Evolutionary conservation across 35 echinoderm and acorn worm genomes (phyloP), one percentile per base, ranked within the genome.

Genomic region (Strongylocentrotus purpuratus): DNA sequence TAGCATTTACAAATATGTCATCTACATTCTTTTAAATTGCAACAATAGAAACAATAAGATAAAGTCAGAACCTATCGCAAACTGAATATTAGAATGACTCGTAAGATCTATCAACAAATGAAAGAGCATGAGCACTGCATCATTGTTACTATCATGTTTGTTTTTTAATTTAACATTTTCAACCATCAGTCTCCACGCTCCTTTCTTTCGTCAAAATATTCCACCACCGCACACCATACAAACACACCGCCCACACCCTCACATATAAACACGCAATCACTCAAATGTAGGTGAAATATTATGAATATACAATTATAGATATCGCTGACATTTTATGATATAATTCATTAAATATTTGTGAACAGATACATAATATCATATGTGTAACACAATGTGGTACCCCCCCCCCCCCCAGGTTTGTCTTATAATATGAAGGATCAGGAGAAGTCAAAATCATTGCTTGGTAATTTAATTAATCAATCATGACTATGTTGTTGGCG

Each of bases 401-500:
- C n/a, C 48, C 7, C 48, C n/a, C n/a, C n/a, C 47, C 4, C 47
- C 47, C 47, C 48, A 50, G 48, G 48, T 13, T 13, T 0, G 48
- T 50, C 48, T 3, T 50, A 50, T 13, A 50, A 10, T 50, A 13
- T 50, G 12, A 50, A 13, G 12, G 48, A 2, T 50, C 1, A 8
- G 48, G 1, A 50, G 12, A 50, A 13, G 12, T 50, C 48, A 7
- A 50, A 50, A 10, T 5, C 12, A 10, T 50, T 50, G 7, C 35
- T 41, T 10, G 7, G 7, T 50, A 70, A 70, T 20, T 6, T 25
- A 70, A 70, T 18, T 88, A 88, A 13, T 88, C 35, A 33, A 88
- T 9, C 32, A 88, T 88, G 10, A 88, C 87, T 13, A 88, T 46
- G 45, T 88, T 88, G 45, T 88, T 88, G 31, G 87, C 87, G 87